These are phyloP conservation scores for Neomorphus geoffroyi DNA, from an alignment of 2,797 vertebrate species.

Conservation along the genomic window DNA sequence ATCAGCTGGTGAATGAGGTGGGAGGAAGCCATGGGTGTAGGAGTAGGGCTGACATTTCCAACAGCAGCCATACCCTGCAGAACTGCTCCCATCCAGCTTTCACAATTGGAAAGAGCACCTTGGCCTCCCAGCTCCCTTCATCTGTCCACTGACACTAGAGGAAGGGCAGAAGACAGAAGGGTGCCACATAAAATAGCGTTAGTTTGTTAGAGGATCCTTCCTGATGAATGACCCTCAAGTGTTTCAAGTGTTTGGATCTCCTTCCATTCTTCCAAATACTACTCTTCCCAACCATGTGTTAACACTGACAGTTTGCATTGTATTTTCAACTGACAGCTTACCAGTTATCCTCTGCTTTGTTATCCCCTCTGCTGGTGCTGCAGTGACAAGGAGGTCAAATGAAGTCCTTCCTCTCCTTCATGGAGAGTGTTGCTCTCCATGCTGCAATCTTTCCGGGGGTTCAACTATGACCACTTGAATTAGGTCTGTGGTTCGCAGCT, in stretches of 20 bases:
- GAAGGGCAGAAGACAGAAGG: not conserved
- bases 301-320: not conserved
- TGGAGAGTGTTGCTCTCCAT: not conserved
- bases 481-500: not conserved
- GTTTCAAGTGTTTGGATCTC: not conserved
- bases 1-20: rapidly evolving
- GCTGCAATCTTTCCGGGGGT: not conserved
- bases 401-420: not conserved
- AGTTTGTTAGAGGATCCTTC: not conserved
- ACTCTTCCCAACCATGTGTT: not conserved
- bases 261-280: not conserved
- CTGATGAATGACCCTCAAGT: not conserved
- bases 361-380: not conserved
- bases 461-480: not conserved
- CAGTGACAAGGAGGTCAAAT: not conserved
- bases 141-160: not conserved
- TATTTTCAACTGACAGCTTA: not conserved
- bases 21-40: not conserved
- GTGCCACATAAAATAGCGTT: not conserved
- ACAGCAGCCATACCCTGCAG: not conserved
- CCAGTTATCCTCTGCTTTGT: not conserved
- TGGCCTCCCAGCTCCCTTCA: not conserved
- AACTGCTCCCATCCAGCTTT: not conserved
- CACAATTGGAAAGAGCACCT: not conserved
- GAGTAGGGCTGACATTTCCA: not conserved